A percentile compares a stretch with the other conserved stretches of the same genome.
phyloP scores from a whole-genome alignment of 2,797 vertebrate species.

The Danio jaintianensis region DNA sequence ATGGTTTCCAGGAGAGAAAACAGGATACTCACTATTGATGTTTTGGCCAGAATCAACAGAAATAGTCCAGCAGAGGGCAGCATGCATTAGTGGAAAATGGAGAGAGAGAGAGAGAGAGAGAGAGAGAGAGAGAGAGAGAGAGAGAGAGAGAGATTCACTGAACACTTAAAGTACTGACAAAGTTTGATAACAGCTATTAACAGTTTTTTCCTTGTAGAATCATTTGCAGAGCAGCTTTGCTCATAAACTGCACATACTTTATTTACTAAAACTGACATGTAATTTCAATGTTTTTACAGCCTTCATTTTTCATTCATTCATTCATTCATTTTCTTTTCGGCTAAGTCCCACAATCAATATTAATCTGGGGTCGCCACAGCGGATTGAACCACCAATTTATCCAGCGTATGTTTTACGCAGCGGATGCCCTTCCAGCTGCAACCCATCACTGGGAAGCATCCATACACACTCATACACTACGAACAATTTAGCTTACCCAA shows the following conservation, averaged over 20 bases:
- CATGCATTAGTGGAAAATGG: slow-evolving; percentile 21
- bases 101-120: not conserved
- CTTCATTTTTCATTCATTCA: too few species aligned
- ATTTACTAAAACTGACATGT: not conserved
- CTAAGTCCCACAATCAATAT: too few species aligned
- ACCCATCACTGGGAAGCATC: too few species aligned
- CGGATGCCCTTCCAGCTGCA: too few species aligned
- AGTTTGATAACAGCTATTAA: slow-evolving; percentile 23
- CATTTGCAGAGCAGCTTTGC: not conserved
- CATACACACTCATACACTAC: too few species aligned
- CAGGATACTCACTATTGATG: not conserved
- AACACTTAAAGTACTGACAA: not conserved
- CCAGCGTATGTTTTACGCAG: too few species aligned
- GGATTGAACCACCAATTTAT: too few species aligned
- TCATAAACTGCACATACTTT: not conserved
- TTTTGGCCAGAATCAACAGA: not conserved
- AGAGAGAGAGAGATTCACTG: not conserved
- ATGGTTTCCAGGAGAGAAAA: not conserved
- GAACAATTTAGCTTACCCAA: too few species aligned
- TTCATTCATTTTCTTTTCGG: too few species aligned
- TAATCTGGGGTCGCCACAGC: too few species aligned
- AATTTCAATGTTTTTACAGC: too few species aligned
- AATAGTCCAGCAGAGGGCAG: slow-evolving; percentile 33
- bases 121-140: too few species aligned
- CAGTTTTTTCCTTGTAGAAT: not conserved